Evolutionary conservation across 30 jellyfish, hydroid and myxozoan species (phyloP).

Genomic region (Hydractinia echinata): DNA sequence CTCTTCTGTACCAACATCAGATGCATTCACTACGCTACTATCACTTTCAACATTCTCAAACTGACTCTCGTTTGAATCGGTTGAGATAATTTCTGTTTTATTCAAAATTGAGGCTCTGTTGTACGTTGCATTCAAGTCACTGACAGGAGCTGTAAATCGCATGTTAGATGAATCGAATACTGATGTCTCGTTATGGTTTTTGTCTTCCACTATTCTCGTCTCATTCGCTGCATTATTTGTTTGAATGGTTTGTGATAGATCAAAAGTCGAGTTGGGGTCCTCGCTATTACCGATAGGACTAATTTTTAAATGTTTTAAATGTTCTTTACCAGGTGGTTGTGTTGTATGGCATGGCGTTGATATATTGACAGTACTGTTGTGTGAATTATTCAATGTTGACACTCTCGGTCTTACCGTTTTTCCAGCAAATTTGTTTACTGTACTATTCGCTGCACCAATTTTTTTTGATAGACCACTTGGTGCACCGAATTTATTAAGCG

Average conservation of each 20-base stretch:
- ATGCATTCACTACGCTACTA: not conserved
- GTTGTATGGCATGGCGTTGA: slow-evolving; percentile 29
- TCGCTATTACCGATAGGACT: slow-evolving; percentile 18
- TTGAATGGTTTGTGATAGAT: not conserved
- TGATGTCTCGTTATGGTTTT: not conserved
- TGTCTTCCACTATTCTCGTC: not conserved
- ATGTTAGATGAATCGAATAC: not conserved
- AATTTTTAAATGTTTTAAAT: slow-evolving; percentile 30
- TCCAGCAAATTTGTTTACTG: not conserved
- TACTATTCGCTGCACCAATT: not conserved
- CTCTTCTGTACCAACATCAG: slow-evolving; percentile 7
- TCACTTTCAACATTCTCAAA: not conserved
- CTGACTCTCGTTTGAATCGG: not conserved
- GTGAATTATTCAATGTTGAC: slow-evolving; percentile 11
- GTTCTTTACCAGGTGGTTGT: slow-evolving; percentile 19
- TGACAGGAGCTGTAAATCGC: not conserved
- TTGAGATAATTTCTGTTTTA: not conserved
- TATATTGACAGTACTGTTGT: slow-evolving; percentile 9
- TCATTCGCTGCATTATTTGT: not conserved
- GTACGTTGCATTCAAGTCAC: not conserved
- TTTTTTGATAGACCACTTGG: not conserved
- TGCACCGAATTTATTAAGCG: not conserved
- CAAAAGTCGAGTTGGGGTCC: slow-evolving; percentile 30
- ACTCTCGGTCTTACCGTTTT: slow-evolving; percentile 15
- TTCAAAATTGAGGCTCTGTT: not conserved